phyloP scores from a whole-genome alignment of 1,140 invertebrate species.

The Drosophila arawakana region DNA sequence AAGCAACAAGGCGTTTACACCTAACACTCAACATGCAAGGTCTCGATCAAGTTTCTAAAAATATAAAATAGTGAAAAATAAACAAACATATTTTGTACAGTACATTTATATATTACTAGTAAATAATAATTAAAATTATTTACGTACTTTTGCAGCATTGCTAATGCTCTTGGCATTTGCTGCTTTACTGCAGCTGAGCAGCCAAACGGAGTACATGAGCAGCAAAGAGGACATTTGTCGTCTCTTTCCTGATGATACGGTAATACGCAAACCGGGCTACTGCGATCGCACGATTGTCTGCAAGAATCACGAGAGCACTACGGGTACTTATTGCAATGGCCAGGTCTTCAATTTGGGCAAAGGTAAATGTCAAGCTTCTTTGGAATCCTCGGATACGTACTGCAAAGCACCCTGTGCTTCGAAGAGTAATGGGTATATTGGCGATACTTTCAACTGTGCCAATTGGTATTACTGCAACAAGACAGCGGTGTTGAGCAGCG shows the following conservation, averaged over 20 bases:
- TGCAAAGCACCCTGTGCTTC: slow-evolving; percentile 37
- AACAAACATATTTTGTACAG: too few species aligned
- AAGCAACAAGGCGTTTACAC: slow-evolving; percentile 6
- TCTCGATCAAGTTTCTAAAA: neutral
- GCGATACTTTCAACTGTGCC: slow-evolving; percentile 48
- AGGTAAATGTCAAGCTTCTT: neutral
- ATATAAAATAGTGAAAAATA: too few species aligned
- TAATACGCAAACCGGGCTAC: slow-evolving; percentile 57
- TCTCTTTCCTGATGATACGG: slow-evolving; percentile 50
- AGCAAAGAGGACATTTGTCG: slow-evolving; percentile 57
- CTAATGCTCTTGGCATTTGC: slow-evolving; percentile 30
- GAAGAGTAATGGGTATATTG: slow-evolving; percentile 42
- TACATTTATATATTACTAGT: too few species aligned
- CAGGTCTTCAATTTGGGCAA: slow-evolving; percentile 18
- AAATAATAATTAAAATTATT: neutral
- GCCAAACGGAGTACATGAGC: slow-evolving; percentile 39
- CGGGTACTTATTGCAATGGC: slow-evolving; percentile 10
- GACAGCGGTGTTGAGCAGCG: neutral
- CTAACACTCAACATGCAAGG: slow-evolving; percentile 23
- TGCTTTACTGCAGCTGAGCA: slow-evolving; percentile 38
- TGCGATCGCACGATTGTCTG: slow-evolving; percentile 61
- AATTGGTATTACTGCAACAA: slow-evolving; percentile 66
- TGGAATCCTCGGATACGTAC: slow-evolving; percentile 44
- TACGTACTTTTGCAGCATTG: neutral
- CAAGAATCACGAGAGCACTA: slow-evolving; percentile 20